phyloP scores from a whole-genome alignment of 2,113 vertebrate genomes.

The Gnathonemus longibarbis region DNA sequence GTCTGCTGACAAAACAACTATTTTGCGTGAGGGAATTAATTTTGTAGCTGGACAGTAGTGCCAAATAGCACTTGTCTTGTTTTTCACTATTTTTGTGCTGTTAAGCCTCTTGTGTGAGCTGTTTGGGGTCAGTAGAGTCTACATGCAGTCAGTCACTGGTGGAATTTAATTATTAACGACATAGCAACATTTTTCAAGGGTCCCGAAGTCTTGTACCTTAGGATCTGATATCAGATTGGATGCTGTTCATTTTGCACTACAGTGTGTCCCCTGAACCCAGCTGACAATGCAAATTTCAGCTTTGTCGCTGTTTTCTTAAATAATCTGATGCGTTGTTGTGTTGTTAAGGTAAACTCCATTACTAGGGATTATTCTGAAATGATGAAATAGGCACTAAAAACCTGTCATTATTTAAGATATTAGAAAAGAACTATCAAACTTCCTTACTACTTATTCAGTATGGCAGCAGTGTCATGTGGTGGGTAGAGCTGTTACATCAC shows the following conservation, averaged over 20 bases:
- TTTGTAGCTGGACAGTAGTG: neutral
- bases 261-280: neutral
- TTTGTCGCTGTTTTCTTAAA: neutral
- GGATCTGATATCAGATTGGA: conserved; percentile 58
- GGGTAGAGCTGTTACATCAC: neutral
- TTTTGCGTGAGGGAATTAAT: neutral
- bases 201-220: conserved; percentile 52
- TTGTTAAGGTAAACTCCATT: neutral
- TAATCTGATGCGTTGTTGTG: neutral
- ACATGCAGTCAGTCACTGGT: conserved; percentile 26
- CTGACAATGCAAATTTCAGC: conserved; percentile 5
- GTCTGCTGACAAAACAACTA: neutral
- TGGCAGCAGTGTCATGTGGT: neutral
- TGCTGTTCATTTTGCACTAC: conserved; percentile 37
- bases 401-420: neutral
- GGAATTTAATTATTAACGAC: conserved; percentile 52
- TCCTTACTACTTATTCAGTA: neutral
- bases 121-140: neutral
- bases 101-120: neutral
- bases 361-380: neutral
- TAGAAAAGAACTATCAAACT: neutral
- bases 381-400: neutral
- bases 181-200: conserved; percentile 35
- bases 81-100: neutral
- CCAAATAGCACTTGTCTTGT: neutral